Base-by-base conservation (phyloP, 2,888 invertebrate genomes). In the Drosophila aldrichi region DNA sequence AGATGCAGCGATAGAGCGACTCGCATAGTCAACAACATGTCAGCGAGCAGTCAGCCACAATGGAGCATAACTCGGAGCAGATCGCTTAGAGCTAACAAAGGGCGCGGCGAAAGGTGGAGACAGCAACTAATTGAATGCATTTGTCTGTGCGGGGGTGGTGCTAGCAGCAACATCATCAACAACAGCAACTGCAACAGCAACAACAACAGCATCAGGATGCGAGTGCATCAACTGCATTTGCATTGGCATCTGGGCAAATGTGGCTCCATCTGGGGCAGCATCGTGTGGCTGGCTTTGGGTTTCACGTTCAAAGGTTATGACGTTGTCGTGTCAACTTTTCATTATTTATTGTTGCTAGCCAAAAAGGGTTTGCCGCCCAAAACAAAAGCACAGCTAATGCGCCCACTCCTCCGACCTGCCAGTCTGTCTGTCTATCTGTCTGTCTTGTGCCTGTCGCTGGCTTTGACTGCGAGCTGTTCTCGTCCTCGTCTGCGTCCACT, bases 231-330 rank as follows among this genome's bases (percentile, higher is more conserved):
- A 32, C 14, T 43, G 43, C 40, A 60, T 66, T 56, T 52, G 65
- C 75, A 74, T 81, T 65, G 41, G 20, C 56, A 49, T 60, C 59
- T 43, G 58, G 44, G 54, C 65, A 44, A 36, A 46, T 46, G 44
- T 18, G 34, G 14, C 34, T 41, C 36, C 43, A 44, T 41, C 43
- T 66, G 56, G 36, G 51, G 46, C 54, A 38, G 25, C 70, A 29
- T 61, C 43, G 34, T 55, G 43, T 69, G 63, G 56, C 43, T 16
- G 56, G 56, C 43, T 56, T 44, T 56, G 32, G 68, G 81, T 88
- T 89, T 90, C 88, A 90, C 90, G 91, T 91, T 92, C 92, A 92
- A 91, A 91, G 91, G 91, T 91, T 91, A 92, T 90, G 91, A 92
- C 91, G 91, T 90, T 86, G 91, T 90, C 92, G 88, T 92, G 91